Percentiles rank a stretch among this genome's conserved stretches.
Conservation (phyloP, 1,140 invertebrate genomes). For the Nomia melanderi region DNA sequence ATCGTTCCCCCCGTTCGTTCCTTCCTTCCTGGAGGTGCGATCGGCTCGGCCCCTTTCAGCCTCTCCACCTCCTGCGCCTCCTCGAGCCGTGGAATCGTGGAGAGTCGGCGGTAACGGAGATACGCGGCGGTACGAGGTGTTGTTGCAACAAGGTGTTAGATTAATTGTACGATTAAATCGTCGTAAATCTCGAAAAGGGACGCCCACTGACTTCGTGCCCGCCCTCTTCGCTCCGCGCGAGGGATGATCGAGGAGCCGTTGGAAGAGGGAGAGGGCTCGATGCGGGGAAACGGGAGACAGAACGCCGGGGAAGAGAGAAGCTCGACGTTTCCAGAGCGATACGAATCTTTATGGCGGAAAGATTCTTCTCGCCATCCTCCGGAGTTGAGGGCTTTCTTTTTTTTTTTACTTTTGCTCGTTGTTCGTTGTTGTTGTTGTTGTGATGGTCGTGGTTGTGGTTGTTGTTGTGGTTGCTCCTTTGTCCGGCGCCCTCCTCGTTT, state of each 20-base stretch:
- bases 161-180: constrained; percentile 80
- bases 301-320: constrained; percentile 21
- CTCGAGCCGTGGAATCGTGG: constrained; percentile 23
- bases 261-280: no score
- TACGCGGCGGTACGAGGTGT: constrained; percentile 68
- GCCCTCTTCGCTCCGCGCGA: constrained; percentile 32
- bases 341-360: constrained; percentile 65
- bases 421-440: no score
- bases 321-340: constrained; percentile 64
- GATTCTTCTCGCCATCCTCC: constrained; percentile 56
- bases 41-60: not conserved
- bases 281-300: not conserved
- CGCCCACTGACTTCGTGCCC: constrained; percentile 67
- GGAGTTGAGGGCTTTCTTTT: constrained; percentile 21
- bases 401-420: no score
- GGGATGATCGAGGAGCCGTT: constrained; percentile 21
- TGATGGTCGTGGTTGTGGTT: no score
- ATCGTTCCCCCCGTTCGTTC: constrained; percentile 30
- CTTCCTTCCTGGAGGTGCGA: constrained; percentile 6
- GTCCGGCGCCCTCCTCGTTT: not conserved
- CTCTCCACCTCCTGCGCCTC: not conserved
- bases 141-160: constrained; percentile 80
- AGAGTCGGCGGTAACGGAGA: constrained; percentile 40
- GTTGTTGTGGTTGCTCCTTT: constrained; percentile 8
- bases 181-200: constrained; percentile 77